Evolutionary conservation across 92 coral and sea anemone species (phyloP), one percentile per base, ranked within the genome.

Genomic region (Blastomussa wellsi): DNA sequence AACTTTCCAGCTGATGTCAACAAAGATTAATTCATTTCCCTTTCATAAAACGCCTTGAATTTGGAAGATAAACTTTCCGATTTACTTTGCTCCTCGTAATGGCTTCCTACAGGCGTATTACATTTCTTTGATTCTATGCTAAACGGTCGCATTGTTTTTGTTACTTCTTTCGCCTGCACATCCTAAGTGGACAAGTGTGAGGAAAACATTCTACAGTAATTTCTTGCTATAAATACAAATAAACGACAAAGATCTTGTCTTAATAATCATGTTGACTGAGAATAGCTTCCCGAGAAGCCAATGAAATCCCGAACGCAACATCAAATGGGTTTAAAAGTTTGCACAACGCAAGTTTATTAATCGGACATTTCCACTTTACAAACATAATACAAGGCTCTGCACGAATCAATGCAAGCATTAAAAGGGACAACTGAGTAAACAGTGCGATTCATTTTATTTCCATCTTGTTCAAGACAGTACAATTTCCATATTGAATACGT

Each of bases 1-100:
- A 83, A 83, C 80, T 59, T 16, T 75, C 35, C 87, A 83, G 87
- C 87, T 83, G 87, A 83, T 83, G 87, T 83, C 87, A 83, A 83
- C 65, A 83, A 75, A 85, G 74, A 85, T 85, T 57, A 78, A 85
- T 67, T 77, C 82, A 76, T 85, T 55, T 77, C 49, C 82, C 76
- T 77, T 85, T 77, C 47, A 85, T 85, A 78, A 77, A 85, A 64
- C 78, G 88, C 83, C 77, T 29, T 78, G 74, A 20, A 44, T 37
- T 75, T 69, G 12, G 70, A 20, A 85, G 88, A 85, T 85, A 85
- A 85, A 77, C 52, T 64, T 77, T 77, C 74, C 78, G 66, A 65
- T 67, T 77, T 77, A 64, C 74, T 77, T 85, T 66, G 33, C 55
- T 33, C 53, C n/a, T 68, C 29, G 67, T 77, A 85, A 85, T 68